Percentiles rank a stretch among this genome's conserved stretches.
Conservation (phyloP, 2,888 invertebrate genomes). For the Glyphotaelius pellucidus region DNA sequence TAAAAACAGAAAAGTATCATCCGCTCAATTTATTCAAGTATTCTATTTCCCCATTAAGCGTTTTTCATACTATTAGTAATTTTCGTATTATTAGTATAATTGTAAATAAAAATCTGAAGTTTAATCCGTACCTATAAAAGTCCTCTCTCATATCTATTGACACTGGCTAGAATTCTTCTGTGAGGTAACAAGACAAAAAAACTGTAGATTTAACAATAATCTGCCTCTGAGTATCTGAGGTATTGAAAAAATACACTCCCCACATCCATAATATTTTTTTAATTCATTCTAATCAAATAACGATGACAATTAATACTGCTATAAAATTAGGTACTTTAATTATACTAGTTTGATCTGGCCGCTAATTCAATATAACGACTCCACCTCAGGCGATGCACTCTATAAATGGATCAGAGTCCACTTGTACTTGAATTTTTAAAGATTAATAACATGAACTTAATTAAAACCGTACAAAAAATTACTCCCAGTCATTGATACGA, state of each 20-base stretch:
- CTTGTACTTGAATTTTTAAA: constrained; percentile 31
- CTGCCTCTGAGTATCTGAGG: not conserved
- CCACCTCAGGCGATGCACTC: constrained; percentile 45
- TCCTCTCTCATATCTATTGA: too few species aligned
- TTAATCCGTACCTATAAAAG: too few species aligned
- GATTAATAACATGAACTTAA: constrained; percentile 11
- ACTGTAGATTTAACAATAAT: too few species aligned
- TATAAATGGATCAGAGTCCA: constrained; percentile 32
- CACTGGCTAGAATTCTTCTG: too few species aligned
- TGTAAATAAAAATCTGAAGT: too few species aligned
- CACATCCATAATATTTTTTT: not conserved
- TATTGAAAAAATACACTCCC: not conserved
- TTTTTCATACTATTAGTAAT: too few species aligned
- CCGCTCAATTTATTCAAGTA: too few species aligned
- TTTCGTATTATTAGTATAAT: too few species aligned
- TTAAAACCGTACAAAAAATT: constrained; percentile 27
- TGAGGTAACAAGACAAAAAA: too few species aligned
- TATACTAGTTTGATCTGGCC: not conserved
- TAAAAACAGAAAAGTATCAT: too few species aligned
- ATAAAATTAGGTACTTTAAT: not conserved
- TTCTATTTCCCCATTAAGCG: too few species aligned
- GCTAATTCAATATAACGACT: constrained; percentile 31
- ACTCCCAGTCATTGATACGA: constrained; percentile 23
- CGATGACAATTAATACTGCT: not conserved
- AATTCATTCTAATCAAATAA: not conserved